Conservation (phyloP, 2,113 vertebrate species). For the Vireo altiloquus region DNA sequence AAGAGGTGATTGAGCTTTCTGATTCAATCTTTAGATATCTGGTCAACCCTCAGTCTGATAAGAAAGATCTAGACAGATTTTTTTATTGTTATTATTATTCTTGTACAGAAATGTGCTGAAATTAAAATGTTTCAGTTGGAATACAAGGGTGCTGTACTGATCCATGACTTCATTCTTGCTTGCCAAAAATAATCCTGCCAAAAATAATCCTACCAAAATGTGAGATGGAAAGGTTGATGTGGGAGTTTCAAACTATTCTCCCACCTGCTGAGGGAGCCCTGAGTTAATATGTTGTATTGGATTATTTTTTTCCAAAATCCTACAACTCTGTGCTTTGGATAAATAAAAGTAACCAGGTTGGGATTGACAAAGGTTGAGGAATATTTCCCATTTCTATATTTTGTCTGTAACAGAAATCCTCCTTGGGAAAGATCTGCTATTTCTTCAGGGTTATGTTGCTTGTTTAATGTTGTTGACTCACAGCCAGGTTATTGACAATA, state of each 20-base stretch:
- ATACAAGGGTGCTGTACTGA: neutral
- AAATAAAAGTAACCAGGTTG: neutral
- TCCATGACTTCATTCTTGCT: neutral
- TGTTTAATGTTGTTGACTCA: neutral
- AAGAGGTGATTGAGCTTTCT: neutral
- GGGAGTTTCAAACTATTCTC: neutral
- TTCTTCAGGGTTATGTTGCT: neutral
- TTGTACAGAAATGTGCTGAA: neutral
- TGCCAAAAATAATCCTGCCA: neutral
- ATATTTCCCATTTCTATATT: neutral
- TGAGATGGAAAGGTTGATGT: rapidly evolving
- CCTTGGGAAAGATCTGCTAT: neutral
- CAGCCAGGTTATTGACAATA: neutral
- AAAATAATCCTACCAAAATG: neutral
- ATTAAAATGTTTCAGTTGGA: neutral
- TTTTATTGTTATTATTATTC: neutral
- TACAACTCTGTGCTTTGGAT: neutral
- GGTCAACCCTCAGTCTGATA: neutral
- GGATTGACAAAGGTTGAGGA: neutral
- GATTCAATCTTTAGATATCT: neutral
- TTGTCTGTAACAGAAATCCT: neutral
- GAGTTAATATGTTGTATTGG: neutral
- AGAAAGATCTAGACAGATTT: neutral
- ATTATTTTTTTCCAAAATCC: neutral
- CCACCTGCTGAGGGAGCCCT: neutral